phyloP scores from a whole-genome alignment of 2,113 vertebrate species.

The Pyrgilauda ruficollis region DNA sequence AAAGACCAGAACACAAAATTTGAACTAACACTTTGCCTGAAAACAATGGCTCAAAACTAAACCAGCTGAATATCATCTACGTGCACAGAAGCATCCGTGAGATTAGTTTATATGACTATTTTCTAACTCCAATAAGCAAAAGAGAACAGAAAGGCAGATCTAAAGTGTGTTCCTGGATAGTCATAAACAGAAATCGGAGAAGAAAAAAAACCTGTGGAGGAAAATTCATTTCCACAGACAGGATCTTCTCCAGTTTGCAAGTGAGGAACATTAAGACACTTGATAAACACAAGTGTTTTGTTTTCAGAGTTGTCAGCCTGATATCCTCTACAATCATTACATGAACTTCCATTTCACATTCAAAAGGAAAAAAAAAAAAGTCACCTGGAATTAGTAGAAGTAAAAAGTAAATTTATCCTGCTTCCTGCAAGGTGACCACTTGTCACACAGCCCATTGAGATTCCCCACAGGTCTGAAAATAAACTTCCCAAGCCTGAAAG shows the following conservation, averaged over 20 bases:
- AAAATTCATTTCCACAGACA: background rate
- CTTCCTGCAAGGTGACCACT: constrained; percentile 10
- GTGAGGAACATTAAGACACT: background rate
- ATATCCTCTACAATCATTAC: background rate
- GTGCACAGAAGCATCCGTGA: background rate
- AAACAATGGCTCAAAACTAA: background rate
- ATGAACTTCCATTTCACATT: background rate
- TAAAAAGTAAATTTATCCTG: background rate
- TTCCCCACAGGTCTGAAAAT: background rate
- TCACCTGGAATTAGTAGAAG: background rate
- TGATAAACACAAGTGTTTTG: background rate
- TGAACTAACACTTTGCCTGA: background rate
- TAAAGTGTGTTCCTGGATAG: background rate
- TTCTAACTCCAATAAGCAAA: background rate
- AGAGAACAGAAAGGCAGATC: background rate
- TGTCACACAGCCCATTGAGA: background rate
- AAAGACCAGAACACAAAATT: background rate
- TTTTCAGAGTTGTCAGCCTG: background rate
- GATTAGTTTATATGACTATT: background rate
- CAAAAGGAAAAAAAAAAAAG: background rate
- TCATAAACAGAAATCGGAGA: background rate
- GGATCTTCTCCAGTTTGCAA: background rate
- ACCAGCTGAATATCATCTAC: background rate
- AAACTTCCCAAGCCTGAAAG: background rate
- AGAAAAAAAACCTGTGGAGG: background rate